Base-by-base conservation (phyloP, 2,113 vertebrate species). In the Gobio gobio region DNA sequence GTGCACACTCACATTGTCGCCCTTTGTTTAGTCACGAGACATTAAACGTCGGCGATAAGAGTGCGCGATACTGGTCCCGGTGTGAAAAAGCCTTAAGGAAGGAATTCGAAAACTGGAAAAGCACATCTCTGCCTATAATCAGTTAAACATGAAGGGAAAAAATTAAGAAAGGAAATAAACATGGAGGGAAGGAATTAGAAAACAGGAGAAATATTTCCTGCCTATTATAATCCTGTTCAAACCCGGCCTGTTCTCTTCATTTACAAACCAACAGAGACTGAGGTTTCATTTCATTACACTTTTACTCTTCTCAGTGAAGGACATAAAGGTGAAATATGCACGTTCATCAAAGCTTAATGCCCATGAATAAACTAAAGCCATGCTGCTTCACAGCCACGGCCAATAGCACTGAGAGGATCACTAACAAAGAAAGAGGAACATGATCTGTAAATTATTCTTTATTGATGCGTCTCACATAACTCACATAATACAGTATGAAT, bases 311-410 rank as follows among this genome's bases (percentile, higher is more conserved):
- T 82, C 79, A 54, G 18, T n/a, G 26, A 18, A 82, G 26, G 61
- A 68, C 79, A 82, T 82, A 82, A 82, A 51, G 61, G 59, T 80
- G 78, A 82, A 66, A 68, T 82, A 54, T 68, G 47, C 20, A 5
- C 16, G 45, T 51, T 68, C 61, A 82, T 68, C 79, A 68, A 82
- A 82, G 79, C 79, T 82, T 82, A 82, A 82, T 82, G 61, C 45
- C 18, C 24, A 33, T 82, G 79, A 66, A 82, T 82, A 82, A 82
- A 82, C 79, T 82, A 54, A 82, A 68, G 47, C 45, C 45, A 82
- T 22, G 68, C 26, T 51, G 79, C 2, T 80, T 63, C 58, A 80
- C 78, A 80, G 78, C 40, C 56, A 59, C 3, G 7, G 36, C 36
- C 54, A 51, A 75, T 75, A 49, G 24, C 74, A 29, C 40, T 9